Percentiles rank a stretch among this genome's conserved stretches.
Evolutionary conservation across 1,140 invertebrate genomes (phyloP).

Genomic region (Heliconius nattereri): DNA sequence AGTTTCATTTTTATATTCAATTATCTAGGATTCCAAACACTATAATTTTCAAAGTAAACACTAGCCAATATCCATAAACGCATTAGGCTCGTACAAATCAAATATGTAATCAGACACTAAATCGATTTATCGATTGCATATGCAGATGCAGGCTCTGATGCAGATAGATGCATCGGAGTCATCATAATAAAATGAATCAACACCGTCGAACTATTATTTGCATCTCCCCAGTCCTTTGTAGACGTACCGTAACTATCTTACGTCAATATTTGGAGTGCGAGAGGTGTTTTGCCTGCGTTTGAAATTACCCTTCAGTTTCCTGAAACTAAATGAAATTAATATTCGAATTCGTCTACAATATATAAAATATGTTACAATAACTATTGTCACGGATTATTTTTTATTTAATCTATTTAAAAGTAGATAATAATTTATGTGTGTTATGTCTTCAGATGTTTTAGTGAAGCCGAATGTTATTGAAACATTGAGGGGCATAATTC

Average conservation of each 20-base stretch:
- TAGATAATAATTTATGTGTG: too few relatives aligned
- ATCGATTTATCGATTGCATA: constrained; percentile 20
- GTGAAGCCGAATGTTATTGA: too few relatives aligned
- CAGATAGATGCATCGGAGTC: constrained; percentile 24
- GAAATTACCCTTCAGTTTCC: not conserved
- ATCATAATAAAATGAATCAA: constrained; percentile 26
- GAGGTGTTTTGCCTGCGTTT: not conserved
- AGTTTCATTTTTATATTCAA: too few relatives aligned
- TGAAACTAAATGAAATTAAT: not conserved
- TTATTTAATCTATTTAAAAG: too few relatives aligned
- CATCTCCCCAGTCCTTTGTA: not conserved
- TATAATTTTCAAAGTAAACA: not conserved
- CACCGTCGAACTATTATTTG: not conserved
- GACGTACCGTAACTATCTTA: not conserved
- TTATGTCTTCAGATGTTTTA: too few relatives aligned
- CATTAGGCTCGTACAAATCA: not conserved
- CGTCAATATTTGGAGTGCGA: not conserved
- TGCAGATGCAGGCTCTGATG: not conserved
- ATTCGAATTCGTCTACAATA: not conserved
- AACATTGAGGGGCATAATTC: too few relatives aligned
- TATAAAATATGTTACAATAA: not conserved
- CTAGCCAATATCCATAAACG: not conserved
- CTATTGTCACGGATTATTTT: too few relatives aligned
- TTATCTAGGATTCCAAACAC: not conserved
- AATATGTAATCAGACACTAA: constrained; percentile 8